Base-by-base conservation (phyloP, 2,888 invertebrate genomes). In the Perizoma flavofasciatum region DNA sequence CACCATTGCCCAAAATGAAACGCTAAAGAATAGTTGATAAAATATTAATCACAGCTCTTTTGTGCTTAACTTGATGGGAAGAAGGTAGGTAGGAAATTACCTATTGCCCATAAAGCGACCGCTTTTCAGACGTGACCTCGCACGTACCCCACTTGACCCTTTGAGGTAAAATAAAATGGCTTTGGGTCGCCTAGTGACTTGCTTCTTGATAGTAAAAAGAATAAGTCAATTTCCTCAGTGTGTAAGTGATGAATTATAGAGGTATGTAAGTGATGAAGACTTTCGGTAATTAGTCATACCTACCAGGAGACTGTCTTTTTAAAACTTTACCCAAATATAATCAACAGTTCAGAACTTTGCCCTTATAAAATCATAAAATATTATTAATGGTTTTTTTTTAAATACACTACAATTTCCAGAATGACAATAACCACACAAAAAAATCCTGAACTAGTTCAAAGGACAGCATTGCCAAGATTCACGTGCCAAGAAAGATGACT, bases 31-130 rank as follows among this genome's bases (percentile, higher is more conserved):
- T 65, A 63, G 57, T 66, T 63, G 67, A 68, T 73, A 69, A 69
- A 75, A 73, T 73, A 78, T 79, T 71, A 75, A 75, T 73, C 72
- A 69, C 59, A 69, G 70, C 61, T 69, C 67, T 72, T 71, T 73
- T 69, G 65, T 66, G 61, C 66, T 63, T 65, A 69, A 70, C 69
- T 70, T 66, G 67, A 66, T 69, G 65, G 68, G 71, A 72, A 61
- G 64, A 68, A 69, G 71, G 73, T 70, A 69, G 71, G 72, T 69
- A 69, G 73, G 70, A 79, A 78, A 78, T 78, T 77, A 75, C 75
- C 69, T 78, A 79, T 74, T 72, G 75, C 71, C 73, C 70, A 71
- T 70, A 73, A 74, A 72, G 66, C 70, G 70, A 66, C 70, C 71
- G 73, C 74, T 75, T 78, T 71, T 78, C 73, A 79, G 69, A 70